A percentile compares a stretch with the other conserved stretches of the same genome.
Evolutionary conservation across 2,888 invertebrate species (phyloP).

Genomic region (Julus scanicus): DNA sequence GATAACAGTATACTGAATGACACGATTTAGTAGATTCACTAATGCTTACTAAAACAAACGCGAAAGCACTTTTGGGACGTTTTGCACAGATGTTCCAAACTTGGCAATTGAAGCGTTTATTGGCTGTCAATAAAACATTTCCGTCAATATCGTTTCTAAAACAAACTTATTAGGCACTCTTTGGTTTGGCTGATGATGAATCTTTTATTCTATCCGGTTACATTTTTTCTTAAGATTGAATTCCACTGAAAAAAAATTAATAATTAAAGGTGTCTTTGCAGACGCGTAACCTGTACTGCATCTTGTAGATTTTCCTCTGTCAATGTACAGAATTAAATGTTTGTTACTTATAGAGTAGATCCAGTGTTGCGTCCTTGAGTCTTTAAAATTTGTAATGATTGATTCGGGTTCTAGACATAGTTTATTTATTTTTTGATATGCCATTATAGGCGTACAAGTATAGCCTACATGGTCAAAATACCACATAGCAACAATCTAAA

Average conservation of each 20-base stretch:
- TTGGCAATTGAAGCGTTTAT: neutral
- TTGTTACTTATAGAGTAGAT: neutral
- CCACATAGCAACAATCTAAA: constrained; percentile 42
- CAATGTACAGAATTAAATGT: neutral
- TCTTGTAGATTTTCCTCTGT: no score
- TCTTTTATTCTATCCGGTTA: neutral
- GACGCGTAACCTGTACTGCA: no score
- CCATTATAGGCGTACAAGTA: constrained; percentile 29
- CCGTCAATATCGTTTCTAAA: no score
- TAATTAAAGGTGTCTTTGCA: no score
- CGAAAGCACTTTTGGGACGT: no score
- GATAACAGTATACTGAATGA: neutral
- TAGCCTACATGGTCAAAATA: neutral
- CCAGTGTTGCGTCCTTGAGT: neutral
- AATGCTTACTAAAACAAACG: neutral
- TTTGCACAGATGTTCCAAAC: neutral
- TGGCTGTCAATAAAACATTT: no score
- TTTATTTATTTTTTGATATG: constrained; percentile 16
- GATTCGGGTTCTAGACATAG: neutral
- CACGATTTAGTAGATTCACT: neutral
- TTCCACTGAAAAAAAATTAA: neutral
- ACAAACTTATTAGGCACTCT: neutral
- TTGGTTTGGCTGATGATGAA: neutral
- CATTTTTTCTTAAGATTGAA: neutral
- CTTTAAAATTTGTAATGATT: neutral